Evolutionary conservation across 1,140 invertebrate species (phyloP).

Genomic region (Ditylenchus dipsaci): DNA sequence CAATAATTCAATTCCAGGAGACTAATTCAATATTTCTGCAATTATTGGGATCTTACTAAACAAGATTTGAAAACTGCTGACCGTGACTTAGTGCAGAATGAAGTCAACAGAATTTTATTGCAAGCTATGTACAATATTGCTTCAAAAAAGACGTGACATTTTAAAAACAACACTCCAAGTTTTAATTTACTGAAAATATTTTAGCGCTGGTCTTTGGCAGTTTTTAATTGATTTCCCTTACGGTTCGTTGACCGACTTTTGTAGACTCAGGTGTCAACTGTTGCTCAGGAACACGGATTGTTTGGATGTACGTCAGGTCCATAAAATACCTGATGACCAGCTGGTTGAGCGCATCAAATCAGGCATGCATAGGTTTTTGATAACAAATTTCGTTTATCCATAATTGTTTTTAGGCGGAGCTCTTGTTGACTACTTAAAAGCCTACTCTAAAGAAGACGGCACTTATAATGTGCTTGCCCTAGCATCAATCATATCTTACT

Average conservation of each 20-base stretch:
- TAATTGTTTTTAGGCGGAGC: neutral
- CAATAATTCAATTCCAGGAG: slow-evolving; percentile 19
- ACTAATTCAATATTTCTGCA: slow-evolving; percentile 25
- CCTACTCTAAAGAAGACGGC: slow-evolving; percentile 14
- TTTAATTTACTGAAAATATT: neutral
- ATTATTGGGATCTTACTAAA: slow-evolving; percentile 29
- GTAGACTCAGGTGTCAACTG: slow-evolving; percentile 32
- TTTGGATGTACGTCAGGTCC: slow-evolving; percentile 18
- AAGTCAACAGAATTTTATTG: slow-evolving; percentile 36
- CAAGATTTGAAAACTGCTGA: slow-evolving; percentile 13
- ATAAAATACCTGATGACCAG: slow-evolving; percentile 29
- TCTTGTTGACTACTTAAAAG: neutral
- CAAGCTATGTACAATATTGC: slow-evolving; percentile 39
- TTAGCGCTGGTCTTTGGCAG: slow-evolving; percentile 36
- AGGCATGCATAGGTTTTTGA: neutral
- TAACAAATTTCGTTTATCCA: neutral
- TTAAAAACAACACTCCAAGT: slow-evolving; percentile 7
- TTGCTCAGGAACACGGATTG: slow-evolving; percentile 22
- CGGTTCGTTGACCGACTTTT: slow-evolving; percentile 27
- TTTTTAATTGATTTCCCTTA: slow-evolving; percentile 45
- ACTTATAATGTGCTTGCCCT: slow-evolving; percentile 28
- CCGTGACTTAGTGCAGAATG: slow-evolving; percentile 29
- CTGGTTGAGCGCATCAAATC: slow-evolving; percentile 18
- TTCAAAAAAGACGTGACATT: slow-evolving; percentile 31
- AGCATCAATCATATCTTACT: slow-evolving; percentile 33